phyloP scores from a whole-genome alignment of 2,797 vertebrate species.

The Enoplosus armatus region DNA sequence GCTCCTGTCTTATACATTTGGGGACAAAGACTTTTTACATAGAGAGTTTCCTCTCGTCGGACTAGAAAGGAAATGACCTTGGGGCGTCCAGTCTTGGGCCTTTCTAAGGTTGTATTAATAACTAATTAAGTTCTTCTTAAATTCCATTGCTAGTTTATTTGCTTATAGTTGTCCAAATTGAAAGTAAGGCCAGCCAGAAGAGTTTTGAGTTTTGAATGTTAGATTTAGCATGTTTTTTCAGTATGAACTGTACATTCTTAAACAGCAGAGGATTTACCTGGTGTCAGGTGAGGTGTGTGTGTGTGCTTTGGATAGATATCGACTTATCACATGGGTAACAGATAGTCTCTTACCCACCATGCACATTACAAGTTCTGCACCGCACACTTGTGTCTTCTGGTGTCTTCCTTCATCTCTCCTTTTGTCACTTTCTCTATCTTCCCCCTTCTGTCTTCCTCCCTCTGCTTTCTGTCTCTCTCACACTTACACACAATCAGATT shows the following conservation, averaged over 20 bases:
- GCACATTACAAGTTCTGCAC: too few species aligned
- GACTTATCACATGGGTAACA: conserved; percentile 1
- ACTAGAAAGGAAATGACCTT: conserved; percentile 1
- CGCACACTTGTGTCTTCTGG: background rate
- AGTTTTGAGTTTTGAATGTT: background rate
- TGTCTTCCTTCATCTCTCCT: background rate
- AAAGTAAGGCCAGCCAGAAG: background rate
- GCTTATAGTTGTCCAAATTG: background rate
- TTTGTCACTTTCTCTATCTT: background rate
- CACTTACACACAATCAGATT: conserved; percentile 55
- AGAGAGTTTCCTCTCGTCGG: conserved; percentile 3
- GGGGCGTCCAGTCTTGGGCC: background rate
- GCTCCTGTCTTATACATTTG: conserved; percentile 49
- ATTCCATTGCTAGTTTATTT: background rate
- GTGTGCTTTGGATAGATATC: background rate
- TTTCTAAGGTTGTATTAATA: background rate
- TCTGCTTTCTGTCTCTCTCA: conserved; percentile 54
- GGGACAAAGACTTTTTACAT: conserved; percentile 48
- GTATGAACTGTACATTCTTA: background rate
- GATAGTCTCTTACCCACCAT: background rate
- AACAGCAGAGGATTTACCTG: background rate
- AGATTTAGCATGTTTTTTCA: background rate
- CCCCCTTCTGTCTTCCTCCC: conserved; percentile 12
- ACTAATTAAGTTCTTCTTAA: background rate
- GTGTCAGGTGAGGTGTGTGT: conserved; percentile 3